phyloP scores from a whole-genome alignment of 2,888 invertebrate species.

The Lepeophtheirus nordmannii region DNA sequence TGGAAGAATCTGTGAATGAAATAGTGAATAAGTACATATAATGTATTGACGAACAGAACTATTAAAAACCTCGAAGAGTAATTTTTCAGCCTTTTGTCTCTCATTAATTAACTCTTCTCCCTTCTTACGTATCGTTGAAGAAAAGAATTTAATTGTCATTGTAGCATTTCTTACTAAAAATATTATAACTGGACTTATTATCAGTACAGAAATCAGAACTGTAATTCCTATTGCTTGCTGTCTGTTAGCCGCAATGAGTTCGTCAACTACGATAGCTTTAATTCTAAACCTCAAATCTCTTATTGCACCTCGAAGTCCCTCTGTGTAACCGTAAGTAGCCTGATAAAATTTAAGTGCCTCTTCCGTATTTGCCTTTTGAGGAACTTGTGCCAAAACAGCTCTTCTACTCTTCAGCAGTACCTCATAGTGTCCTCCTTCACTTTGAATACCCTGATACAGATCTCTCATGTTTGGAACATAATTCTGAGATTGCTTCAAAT shows the following conservation, averaged over 20 bases:
- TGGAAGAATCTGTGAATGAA: not conserved
- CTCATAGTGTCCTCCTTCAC: not conserved
- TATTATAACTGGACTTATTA: not conserved
- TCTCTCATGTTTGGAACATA: not conserved
- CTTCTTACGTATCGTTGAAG: not conserved
- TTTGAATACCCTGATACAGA: not conserved
- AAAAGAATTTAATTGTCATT: not conserved
- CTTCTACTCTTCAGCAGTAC: not conserved
- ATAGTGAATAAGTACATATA: too few relatives aligned
- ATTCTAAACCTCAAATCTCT: not conserved
- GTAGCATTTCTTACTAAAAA: not conserved
- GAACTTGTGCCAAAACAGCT: not conserved
- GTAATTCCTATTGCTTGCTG: not conserved
- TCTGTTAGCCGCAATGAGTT: not conserved
- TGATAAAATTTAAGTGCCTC: not conserved
- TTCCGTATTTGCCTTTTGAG: not conserved
- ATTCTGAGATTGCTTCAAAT: constrained; percentile 17
- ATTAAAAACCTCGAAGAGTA: not conserved
- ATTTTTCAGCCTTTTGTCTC: constrained; percentile 1
- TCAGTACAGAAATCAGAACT: not conserved
- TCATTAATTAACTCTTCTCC: not conserved
- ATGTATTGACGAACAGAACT: too few relatives aligned
- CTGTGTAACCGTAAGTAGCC: not conserved
- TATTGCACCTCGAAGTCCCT: not conserved
- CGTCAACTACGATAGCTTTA: not conserved